Evolutionary conservation across 2,888 invertebrate species (phyloP).

Genomic region (Alsophila aescularia): DNA sequence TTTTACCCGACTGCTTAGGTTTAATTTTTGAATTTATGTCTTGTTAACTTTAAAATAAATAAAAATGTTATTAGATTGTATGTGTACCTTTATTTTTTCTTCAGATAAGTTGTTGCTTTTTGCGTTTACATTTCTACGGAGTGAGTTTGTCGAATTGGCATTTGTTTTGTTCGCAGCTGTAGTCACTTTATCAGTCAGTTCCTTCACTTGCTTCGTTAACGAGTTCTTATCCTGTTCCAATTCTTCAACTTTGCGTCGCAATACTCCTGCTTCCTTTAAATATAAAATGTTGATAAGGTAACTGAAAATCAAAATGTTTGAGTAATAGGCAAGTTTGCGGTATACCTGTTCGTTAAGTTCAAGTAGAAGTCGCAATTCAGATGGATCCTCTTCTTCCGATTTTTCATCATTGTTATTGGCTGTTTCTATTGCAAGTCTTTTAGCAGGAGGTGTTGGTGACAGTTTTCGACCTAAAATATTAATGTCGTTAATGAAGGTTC

Average conservation of each 20-base stretch:
- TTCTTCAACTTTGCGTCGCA: constrained; percentile 93
- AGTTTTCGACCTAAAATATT: constrained; percentile 85
- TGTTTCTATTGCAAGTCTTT: constrained; percentile 86
- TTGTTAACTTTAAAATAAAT: too few relatives aligned
- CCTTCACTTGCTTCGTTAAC: constrained; percentile 89
- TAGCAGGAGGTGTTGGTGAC: constrained; percentile 87
- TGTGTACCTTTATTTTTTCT: constrained; percentile 86
- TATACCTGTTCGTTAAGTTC: constrained; percentile 93
- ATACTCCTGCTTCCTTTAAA: constrained; percentile 90
- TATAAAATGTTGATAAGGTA: constrained; percentile 6
- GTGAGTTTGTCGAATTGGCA: constrained; percentile 57
- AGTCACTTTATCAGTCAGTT: constrained; percentile 89
- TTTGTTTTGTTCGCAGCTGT: constrained; percentile 67
- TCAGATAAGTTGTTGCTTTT: constrained; percentile 84
- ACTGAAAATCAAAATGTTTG: neutral
- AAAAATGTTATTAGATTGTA: too few relatives aligned
- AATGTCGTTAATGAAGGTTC: constrained; percentile 3
- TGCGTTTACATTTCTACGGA: constrained; percentile 58
- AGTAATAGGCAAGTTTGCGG: neutral
- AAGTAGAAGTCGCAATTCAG: constrained; percentile 92
- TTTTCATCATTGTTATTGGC: constrained; percentile 89
- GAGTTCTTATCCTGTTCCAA: constrained; percentile 91
- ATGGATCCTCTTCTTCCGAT: constrained; percentile 91
- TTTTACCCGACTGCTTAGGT: too few relatives aligned
- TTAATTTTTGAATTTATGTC: too few relatives aligned